Evolutionary conservation across 2,797 vertebrate genomes (phyloP).

Genomic region (Morus bassanus): DNA sequence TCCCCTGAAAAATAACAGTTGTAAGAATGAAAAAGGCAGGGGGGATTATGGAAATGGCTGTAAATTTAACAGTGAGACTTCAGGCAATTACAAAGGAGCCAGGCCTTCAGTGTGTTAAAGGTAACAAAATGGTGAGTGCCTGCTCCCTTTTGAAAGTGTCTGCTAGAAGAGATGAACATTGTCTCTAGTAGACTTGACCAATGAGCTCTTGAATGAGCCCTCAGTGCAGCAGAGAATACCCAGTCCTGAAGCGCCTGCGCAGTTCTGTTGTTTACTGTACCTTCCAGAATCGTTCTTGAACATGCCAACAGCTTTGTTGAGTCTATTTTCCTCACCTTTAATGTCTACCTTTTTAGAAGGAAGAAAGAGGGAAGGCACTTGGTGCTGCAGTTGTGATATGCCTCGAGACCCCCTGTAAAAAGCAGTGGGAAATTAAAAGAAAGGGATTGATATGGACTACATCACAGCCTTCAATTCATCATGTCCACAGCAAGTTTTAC

Average conservation of each 20-base stretch:
- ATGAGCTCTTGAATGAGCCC: not conserved
- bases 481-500: not conserved
- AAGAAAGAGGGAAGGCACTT: not conserved
- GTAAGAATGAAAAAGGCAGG: not conserved
- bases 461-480: not conserved
- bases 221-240: not conserved
- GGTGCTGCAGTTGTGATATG: not conserved
- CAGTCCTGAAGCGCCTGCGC: not conserved
- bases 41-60: not conserved
- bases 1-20: not conserved
- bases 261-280: not conserved
- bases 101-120: not conserved
- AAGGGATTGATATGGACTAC: not conserved
- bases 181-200: not conserved
- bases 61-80: not conserved
- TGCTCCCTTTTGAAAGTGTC: not conserved
- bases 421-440: not conserved
- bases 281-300: not conserved
- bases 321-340: not conserved
- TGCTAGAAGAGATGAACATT: not conserved
- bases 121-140: not conserved
- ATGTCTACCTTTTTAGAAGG: not conserved
- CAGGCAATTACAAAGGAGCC: not conserved
- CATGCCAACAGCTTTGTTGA: not conserved
- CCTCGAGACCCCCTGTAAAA: not conserved